phyloP scores from a whole-genome alignment of 2,888 invertebrate genomes.

The Caenorhabditis imperialis region DNA sequence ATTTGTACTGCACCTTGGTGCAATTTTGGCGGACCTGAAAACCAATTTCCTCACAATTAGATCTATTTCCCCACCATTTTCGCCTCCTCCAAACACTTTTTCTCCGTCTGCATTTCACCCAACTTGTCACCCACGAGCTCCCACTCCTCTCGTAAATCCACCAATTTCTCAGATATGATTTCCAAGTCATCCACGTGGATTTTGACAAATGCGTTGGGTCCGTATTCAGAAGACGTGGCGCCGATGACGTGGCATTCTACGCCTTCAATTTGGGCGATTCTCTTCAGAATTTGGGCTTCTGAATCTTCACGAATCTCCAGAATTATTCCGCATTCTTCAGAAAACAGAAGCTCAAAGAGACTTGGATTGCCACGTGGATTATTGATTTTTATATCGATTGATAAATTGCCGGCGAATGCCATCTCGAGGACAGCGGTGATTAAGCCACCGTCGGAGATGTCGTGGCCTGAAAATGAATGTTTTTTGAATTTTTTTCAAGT shows the following conservation, averaged over 20 bases:
- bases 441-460: constrained; percentile 96
- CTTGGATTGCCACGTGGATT: neutral
- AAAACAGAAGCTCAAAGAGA: constrained; percentile 75
- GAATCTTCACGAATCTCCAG: constrained; percentile 78
- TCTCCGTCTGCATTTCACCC: constrained; percentile 88
- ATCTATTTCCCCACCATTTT: constrained; percentile 79
- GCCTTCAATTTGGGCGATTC: no score
- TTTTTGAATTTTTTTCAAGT: no score
- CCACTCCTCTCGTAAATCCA: constrained; percentile 88
- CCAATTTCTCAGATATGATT: constrained; percentile 83
- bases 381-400: constrained; percentile 54
- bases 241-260: constrained; percentile 71
- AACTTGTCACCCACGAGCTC: constrained; percentile 94
- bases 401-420: constrained; percentile 89
- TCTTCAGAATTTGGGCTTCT: constrained; percentile 60
- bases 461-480: constrained; percentile 86
- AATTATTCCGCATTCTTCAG: constrained; percentile 80
- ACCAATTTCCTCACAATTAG: neutral
- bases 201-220: constrained; percentile 79
- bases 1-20: constrained; percentile 33
- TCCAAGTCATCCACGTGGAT: constrained; percentile 83
- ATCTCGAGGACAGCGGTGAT: constrained; percentile 92
- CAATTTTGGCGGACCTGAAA: constrained; percentile 41
- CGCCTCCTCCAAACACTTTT: constrained; percentile 87
- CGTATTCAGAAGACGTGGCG: constrained; percentile 60